phyloP scores from a whole-genome alignment of 2,888 invertebrate genomes.

The Ctenicera cuprea region DNA sequence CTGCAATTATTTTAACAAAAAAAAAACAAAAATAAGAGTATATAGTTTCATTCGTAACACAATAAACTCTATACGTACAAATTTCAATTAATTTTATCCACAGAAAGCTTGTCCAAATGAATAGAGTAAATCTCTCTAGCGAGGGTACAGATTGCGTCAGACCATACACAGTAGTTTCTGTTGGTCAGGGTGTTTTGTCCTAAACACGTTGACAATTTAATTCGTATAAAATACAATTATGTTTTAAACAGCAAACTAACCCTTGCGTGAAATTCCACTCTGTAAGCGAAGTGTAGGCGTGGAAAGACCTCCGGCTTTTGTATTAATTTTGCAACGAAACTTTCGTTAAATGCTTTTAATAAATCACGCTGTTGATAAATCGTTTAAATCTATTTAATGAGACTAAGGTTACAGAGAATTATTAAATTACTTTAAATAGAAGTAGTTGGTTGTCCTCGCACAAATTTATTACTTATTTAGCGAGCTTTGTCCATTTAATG shows the following conservation, averaged over 20 bases:
- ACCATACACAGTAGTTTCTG: background rate
- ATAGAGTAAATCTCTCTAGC: background rate
- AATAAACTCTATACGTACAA: background rate
- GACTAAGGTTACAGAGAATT: no score
- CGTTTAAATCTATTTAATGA: background rate
- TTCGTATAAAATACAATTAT: background rate
- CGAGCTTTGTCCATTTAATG: no score
- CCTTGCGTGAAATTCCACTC: background rate
- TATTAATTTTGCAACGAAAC: background rate
- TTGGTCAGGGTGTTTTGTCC: background rate
- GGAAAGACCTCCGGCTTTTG: background rate
- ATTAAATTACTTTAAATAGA: no score
- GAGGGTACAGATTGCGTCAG: background rate
- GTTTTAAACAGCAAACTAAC: slow-evolving; percentile 1
- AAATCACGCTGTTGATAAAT: background rate
- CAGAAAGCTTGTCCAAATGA: background rate
- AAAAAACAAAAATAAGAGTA: no score
- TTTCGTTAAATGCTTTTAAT: background rate
- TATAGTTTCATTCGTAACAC: no score
- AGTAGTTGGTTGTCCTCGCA: no score
- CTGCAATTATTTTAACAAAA: no score
- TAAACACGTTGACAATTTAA: slow-evolving; percentile 13
- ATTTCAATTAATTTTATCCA: slow-evolving; percentile 5
- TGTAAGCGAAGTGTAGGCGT: background rate
- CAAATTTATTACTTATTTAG: no score